Evolutionary conservation across 1,140 invertebrate species (phyloP).

Genomic region (Lordiphosa collinella): DNA sequence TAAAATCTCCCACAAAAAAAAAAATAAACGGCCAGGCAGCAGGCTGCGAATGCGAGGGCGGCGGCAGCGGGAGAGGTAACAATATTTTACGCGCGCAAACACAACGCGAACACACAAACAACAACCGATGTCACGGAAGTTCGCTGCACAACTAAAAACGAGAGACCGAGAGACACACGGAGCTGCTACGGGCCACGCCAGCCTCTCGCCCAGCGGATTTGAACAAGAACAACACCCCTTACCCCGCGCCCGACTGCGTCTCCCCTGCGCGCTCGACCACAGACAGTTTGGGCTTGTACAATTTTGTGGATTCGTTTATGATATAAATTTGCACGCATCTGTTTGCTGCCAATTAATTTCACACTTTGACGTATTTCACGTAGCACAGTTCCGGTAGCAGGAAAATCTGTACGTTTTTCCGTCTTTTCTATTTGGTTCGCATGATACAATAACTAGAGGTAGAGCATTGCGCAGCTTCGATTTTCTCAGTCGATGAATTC

Average conservation of each 20-base stretch:
- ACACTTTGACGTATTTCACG: conserved; percentile 28
- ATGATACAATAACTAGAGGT: too few species aligned
- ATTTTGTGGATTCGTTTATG: conserved; percentile 47
- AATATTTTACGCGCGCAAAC: conserved; percentile 69
- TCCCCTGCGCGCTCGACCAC: conserved; percentile 15
- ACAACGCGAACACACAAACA: conserved; percentile 46
- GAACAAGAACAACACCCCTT: conserved; percentile 51
- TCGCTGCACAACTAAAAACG: conserved; percentile 65
- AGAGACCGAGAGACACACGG: conserved; percentile 40
- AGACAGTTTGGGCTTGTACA: conserved; percentile 53
- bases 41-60: background rate
- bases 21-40: too few species aligned
- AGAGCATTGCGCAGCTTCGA: too few species aligned
- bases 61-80: conserved; percentile 19
- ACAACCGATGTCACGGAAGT: conserved; percentile 69
- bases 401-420: conserved; percentile 1
- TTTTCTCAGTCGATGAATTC: background rate
- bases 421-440: conserved; percentile 27
- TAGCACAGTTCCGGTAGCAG: conserved; percentile 2
- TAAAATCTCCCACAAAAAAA: conserved; percentile 2
- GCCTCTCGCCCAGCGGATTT: conserved; percentile 53
- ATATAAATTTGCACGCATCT: conserved; percentile 18
- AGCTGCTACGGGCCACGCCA: background rate
- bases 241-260: conserved; percentile 17
- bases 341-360: conserved; percentile 35